A percentile compares a stretch with the other conserved stretches of the same genome.
phyloP scores from a whole-genome alignment of 2,113 vertebrate genomes.

The Gallinago undulata region DNA sequence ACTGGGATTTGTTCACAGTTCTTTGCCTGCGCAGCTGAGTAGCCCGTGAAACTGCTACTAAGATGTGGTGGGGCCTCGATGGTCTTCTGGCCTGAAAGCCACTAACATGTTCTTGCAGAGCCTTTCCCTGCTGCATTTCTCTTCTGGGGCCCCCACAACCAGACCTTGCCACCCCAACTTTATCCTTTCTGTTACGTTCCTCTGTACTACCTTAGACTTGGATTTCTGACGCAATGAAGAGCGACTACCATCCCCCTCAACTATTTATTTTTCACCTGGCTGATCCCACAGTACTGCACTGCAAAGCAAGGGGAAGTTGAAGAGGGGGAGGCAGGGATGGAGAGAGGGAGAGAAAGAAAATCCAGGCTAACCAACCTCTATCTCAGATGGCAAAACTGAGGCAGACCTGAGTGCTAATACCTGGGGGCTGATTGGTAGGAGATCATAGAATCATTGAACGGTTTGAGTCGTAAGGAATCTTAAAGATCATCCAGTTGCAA shows the following conservation, averaged over 20 bases:
- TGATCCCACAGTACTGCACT: background rate
- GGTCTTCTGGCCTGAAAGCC: background rate
- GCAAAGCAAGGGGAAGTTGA: background rate
- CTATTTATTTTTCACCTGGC: background rate
- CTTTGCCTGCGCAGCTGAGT: background rate
- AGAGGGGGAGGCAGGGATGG: background rate
- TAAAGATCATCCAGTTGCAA: too few species aligned
- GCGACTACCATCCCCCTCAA: background rate
- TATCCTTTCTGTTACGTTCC: background rate
- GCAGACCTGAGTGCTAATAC: background rate
- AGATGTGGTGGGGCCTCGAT: accelerated
- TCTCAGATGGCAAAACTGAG: background rate
- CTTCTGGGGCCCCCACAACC: background rate
- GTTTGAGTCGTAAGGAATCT: too few species aligned
- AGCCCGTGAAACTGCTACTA: background rate
- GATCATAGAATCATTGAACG: too few species aligned
- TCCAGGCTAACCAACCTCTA: background rate
- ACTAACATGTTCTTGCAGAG: background rate
- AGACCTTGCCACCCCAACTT: background rate
- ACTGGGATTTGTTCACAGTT: background rate
- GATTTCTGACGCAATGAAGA: background rate
- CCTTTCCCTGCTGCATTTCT: background rate
- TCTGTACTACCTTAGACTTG: background rate
- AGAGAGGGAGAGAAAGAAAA: background rate
- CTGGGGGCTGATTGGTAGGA: background rate